phyloP scores from a whole-genome alignment of 2,797 vertebrate species.

The Morelia viridis region DNA sequence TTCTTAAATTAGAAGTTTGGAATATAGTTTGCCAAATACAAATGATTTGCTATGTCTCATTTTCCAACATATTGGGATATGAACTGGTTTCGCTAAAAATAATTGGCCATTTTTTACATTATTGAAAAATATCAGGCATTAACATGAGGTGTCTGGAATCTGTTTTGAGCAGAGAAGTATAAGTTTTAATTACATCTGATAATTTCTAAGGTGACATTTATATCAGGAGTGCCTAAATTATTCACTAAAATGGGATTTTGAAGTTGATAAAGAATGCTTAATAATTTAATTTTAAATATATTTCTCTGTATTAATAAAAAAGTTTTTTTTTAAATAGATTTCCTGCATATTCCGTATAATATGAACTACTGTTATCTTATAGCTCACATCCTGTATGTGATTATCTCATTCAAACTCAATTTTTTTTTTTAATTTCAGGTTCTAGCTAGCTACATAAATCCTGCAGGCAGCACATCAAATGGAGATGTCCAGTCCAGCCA shows the following conservation, averaged over 20 bases:
- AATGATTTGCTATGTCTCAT: too few relatives aligned
- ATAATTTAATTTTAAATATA: not conserved
- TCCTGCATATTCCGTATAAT: not conserved
- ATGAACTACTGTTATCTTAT: not conserved
- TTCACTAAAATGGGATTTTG: not conserved
- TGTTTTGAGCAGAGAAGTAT: not conserved
- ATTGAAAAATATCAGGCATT: not conserved
- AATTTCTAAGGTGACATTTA: not conserved
- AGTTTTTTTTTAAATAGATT: not conserved
- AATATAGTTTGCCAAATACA: not conserved
- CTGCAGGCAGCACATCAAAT: slow-evolving; percentile 81
- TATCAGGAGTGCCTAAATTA: not conserved
- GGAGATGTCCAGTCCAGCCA: slow-evolving; percentile 77
- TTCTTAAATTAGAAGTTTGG: not conserved
- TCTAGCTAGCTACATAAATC: slow-evolving; percentile 97
- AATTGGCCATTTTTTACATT: not conserved
- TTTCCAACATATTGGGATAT: not conserved
- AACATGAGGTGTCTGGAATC: not conserved
- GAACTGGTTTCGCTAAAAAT: not conserved
- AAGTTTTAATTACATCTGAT: not conserved
- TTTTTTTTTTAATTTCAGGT: slow-evolving; percentile 77
- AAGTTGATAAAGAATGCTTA: not conserved
- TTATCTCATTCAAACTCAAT: not conserved
- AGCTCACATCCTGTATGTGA: not conserved
- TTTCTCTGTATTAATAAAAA: not conserved